Evolutionary conservation across 2,888 invertebrate genomes (phyloP), one percentile per base, ranked within the genome.

Genomic region (Scaptodrosophila latifasciaeformis): DNA sequence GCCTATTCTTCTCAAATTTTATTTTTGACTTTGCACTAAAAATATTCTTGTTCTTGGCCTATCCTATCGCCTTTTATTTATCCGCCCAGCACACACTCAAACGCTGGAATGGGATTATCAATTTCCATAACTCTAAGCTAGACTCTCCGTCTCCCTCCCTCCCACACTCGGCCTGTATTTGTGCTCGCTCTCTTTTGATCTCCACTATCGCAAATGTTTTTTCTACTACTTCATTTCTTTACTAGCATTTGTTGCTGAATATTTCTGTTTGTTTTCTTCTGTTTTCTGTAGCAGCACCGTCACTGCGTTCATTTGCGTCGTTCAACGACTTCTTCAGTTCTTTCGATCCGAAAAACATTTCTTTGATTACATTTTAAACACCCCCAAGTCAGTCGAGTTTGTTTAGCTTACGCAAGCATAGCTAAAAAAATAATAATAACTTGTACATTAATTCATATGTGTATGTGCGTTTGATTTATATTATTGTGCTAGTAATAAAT

Each of bases 251-350:
- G 24, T 5, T 24, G 24, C 49, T 15, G 54, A 47, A 42, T 51
- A 39, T 31, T 29, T 29, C 42, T 42, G 40, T 34, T 6, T 30
- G 18, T 18, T 50, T 55, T 12, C 24, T 43, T 19, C 60, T 47
- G 46, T 30, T 51, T 51, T 35, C 4, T 24, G 3, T 24, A 5
- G 37, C 9, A 5, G 31, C 46, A 49, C 18, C 47, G 47, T 31
- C 47, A 54, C 44, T 13, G 9, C 10, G 13, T 7, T 13, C 13
- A 9, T 35, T 17, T 1, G 13, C 54, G 40, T 49, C 67, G 69
- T 65, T 65, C 72, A 68, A 55, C 72, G 68, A 68, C 66, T 62
- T 71, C 54, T 68, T 71, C 37, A 68, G 62, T 62, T 54, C 15
- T 18, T 37, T 37, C 37, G 37, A 37, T 37, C 13, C 17, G 17